Conservation (phyloP, 2,888 invertebrate species). For the Sylvicola cinctus region DNA sequence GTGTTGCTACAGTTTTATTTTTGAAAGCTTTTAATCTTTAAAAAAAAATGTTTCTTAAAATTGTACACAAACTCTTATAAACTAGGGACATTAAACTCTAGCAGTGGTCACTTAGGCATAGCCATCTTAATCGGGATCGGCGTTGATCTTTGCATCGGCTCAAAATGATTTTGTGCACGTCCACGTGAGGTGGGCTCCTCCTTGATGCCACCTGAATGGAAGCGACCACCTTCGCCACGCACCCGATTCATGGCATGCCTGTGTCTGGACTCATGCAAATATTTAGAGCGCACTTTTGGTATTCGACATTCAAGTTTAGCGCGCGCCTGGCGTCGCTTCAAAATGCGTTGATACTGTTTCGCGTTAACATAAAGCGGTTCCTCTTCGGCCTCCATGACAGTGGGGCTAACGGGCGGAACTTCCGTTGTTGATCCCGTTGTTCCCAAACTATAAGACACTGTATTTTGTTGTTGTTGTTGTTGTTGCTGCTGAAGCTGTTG, state of each 20-base stretch:
- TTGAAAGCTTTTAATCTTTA: no score
- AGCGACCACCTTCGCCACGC: conserved; percentile 90
- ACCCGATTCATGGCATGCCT: conserved; percentile 94
- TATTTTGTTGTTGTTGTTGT: conserved; percentile 13
- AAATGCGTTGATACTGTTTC: conserved; percentile 88
- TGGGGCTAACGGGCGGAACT: conserved; percentile 4
- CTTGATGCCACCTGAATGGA: conserved; percentile 73
- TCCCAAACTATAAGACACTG: conserved; percentile 11
- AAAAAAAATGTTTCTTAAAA: no score
- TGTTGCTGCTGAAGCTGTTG: conserved; percentile 4
- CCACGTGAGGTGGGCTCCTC: no score
- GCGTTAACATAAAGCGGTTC: conserved; percentile 97
- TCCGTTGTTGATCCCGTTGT: conserved; percentile 1
- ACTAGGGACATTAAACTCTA: no score
- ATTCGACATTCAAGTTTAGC: conserved; percentile 93
- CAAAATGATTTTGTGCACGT: no score
- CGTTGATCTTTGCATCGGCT: no score
- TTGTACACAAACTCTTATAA: no score
- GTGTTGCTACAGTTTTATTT: no score
- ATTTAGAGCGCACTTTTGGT: conserved; percentile 93
- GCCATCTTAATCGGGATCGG: no score
- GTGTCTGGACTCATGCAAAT: conserved; percentile 93
- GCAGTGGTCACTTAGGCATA: no score
- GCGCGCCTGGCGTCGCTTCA: conserved; percentile 83
- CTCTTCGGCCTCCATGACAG: conserved; percentile 41